Evolutionary conservation across 2,888 invertebrate species (phyloP).

Genomic region (Agelastica alni): DNA sequence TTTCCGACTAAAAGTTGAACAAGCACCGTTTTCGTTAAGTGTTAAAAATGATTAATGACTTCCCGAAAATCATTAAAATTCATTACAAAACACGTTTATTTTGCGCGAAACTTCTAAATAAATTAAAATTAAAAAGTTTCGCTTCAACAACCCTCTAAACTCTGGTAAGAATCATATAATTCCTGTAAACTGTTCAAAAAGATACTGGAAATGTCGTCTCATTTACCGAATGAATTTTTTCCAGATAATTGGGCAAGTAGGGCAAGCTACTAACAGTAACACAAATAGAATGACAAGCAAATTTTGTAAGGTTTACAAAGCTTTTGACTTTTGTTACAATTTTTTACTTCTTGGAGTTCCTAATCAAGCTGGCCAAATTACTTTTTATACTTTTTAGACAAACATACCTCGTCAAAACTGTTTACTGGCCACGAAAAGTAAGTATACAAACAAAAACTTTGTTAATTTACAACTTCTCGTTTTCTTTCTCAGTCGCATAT

Average conservation of each 20-base stretch:
- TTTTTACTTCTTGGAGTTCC: not conserved
- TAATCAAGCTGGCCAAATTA: not conserved
- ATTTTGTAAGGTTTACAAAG: not conserved
- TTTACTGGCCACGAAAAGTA: not conserved
- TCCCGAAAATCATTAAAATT: not conserved
- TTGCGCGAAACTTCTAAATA: not conserved
- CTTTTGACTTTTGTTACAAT: not conserved
- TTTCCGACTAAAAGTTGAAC: no score
- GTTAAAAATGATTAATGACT: not conserved
- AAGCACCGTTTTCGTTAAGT: no score
- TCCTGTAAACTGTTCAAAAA: not conserved
- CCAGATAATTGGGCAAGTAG: not conserved
- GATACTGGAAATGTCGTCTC: not conserved
- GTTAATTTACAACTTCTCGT: slow-evolving; percentile 7
- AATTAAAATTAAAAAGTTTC: not conserved
- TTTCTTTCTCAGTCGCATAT: slow-evolving; percentile 7
- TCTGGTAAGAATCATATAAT: not conserved
- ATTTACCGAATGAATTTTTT: not conserved
- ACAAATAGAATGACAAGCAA: not conserved
- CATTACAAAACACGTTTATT: not conserved
- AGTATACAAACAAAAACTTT: slow-evolving; percentile 11
- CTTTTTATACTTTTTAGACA: not conserved
- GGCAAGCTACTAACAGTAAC: not conserved
- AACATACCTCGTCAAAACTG: not conserved
- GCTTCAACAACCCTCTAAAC: not conserved